Evolutionary conservation across 2,797 vertebrate species (phyloP).

Genomic region (Clarias laeviceps): DNA sequence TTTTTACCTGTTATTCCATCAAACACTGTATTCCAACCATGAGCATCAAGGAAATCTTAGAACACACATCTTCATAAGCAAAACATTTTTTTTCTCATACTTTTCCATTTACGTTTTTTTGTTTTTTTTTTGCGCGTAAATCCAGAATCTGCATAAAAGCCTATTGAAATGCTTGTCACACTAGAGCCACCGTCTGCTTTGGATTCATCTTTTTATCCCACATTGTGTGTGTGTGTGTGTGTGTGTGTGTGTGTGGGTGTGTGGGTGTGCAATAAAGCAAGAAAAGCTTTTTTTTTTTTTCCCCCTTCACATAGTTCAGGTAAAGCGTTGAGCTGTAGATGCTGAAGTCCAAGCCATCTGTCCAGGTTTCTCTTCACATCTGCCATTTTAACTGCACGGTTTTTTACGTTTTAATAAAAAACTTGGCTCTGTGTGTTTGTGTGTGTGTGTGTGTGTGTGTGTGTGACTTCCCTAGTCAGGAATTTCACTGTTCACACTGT

Average conservation of each 20-base stretch:
- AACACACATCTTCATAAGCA: background rate
- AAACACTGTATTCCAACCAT: background rate
- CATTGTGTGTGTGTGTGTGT: background rate
- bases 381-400: constrained; percentile 42
- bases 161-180: background rate
- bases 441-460: constrained; percentile 1
- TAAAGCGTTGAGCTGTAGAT: constrained; percentile 24
- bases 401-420: background rate
- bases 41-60: background rate
- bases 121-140: background rate
- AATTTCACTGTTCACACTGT: constrained; percentile 55
- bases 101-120: background rate
- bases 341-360: constrained; percentile 56
- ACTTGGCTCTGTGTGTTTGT: background rate
- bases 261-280: background rate
- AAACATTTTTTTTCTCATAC: background rate
- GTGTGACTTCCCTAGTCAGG: constrained; percentile 33
- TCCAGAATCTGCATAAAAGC: background rate
- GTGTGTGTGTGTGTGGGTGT: constrained; percentile 4
- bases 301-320: background rate
- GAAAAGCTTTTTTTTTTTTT: background rate
- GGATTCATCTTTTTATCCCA: background rate
- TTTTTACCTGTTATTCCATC: background rate
- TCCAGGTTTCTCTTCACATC: constrained; percentile 57
- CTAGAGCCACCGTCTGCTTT: background rate